Evolutionary conservation across 2,113 vertebrate genomes (phyloP).

Genomic region (Pedetes capensis): DNA sequence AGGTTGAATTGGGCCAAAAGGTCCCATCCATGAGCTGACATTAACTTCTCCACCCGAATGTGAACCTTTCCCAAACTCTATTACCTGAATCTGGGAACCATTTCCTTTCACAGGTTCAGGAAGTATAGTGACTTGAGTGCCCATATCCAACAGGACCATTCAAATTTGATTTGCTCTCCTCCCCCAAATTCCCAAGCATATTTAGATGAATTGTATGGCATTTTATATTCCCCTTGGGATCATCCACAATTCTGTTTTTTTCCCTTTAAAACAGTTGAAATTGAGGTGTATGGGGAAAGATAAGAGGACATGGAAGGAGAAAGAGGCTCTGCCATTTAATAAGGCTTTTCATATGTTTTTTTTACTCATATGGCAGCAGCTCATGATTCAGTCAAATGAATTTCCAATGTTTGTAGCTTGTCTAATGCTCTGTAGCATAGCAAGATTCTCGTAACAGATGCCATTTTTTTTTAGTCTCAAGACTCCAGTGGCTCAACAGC

Average conservation of each 20-base stretch:
- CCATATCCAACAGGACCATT: background rate
- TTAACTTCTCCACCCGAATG: background rate
- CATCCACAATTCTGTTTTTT: background rate
- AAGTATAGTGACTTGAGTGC: background rate
- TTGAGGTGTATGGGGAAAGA: background rate
- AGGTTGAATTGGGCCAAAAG: background rate
- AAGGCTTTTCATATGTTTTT: background rate
- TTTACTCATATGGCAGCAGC: background rate
- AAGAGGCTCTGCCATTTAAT: background rate
- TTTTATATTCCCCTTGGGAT: background rate
- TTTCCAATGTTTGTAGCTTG: background rate
- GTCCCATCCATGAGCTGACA: background rate
- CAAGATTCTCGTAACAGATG: background rate
- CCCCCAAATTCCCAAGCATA: background rate
- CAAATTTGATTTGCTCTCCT: background rate
- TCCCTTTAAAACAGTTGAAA: background rate
- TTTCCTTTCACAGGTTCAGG: background rate
- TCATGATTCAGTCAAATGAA: background rate
- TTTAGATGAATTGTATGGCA: background rate
- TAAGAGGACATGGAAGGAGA: background rate
- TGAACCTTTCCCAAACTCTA: background rate
- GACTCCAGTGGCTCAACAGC: background rate
- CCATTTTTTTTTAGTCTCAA: background rate
- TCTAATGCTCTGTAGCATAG: background rate
- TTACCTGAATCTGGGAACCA: background rate